A percentile compares a stretch with the other conserved stretches of the same genome.
phyloP scores from a whole-genome alignment of 2,113 vertebrate genomes.

The Orcinus orca region DNA sequence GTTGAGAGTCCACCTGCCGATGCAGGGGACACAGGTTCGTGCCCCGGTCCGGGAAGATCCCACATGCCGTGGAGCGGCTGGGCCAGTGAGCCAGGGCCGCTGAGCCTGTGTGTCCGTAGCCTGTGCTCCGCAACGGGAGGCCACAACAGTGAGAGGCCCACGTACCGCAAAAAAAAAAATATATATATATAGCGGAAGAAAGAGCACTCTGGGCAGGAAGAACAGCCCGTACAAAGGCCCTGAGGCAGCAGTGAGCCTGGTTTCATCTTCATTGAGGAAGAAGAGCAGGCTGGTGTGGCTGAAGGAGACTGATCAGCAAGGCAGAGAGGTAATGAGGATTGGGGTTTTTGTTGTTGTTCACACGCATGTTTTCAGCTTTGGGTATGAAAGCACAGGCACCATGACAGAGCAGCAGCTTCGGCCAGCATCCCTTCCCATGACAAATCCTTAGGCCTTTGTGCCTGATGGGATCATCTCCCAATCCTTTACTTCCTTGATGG shows the following conservation, averaged over 20 bases:
- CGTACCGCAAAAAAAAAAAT: no score
- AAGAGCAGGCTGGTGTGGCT: neutral
- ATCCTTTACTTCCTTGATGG: neutral
- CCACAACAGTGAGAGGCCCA: no score
- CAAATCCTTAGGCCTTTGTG: neutral
- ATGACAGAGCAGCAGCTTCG: no score
- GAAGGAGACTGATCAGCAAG: neutral
- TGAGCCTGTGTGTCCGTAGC: no score
- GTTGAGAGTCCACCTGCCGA: no score
- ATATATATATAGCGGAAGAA: neutral
- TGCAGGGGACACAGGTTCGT: no score
- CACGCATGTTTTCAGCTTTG: accelerated
- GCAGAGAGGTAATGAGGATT: neutral
- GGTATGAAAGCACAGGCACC: neutral
- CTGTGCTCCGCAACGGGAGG: no score
- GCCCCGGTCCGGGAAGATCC: no score
- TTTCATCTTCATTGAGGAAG: neutral
- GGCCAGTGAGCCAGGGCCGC: no score
- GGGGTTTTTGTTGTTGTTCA: accelerated
- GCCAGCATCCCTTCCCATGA: no score
- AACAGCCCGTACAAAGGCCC: neutral
- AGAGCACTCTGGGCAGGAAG: neutral
- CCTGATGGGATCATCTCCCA: neutral
- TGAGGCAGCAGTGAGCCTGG: neutral
- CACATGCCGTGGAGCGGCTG: no score